Base-by-base conservation (phyloP, 2,797 vertebrate species). In the Cephalopachus bancanus region DNA sequence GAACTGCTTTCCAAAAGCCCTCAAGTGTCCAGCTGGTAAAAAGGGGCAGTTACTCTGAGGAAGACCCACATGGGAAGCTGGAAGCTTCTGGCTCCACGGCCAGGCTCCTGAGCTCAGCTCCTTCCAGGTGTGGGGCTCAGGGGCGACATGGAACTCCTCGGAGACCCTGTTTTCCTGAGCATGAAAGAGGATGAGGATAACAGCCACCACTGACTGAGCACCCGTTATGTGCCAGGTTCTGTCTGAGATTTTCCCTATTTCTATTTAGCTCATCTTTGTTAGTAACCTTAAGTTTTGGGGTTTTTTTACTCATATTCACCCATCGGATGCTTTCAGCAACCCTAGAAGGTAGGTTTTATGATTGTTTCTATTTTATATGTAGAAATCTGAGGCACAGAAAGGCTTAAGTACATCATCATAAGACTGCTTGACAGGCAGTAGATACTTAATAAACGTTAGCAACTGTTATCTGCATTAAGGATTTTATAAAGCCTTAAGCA, bases 401-500 rank as follows among this genome's bases (percentile, higher is more conserved):
- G 44, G 15, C 86, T 83, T 71, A 85, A 75, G 55, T 51, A 44
- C 17, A 26, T 83, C 72, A 26, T 75, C n/a, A 8, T 60, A 84
- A 89, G 64, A 91, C 11, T 88, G 55, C 9, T 60, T 51, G 44
- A 37, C 67, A 65, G 20, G 10, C 28, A 71, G 3, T 15, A 84
- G 85, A 33, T 91, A 67, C 7, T 89, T 74, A 80, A 33, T 78
- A 65, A 86, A 86, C 17, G 8, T 24, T 62, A 75, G 11, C 7
- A 67, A 71, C 10, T 65, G 33, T 80, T 79, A 78, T 11, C 51
- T 28, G 49, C 44, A 64, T 83, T 53, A 64, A 78, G 64, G 37
- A 93, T 49, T 85, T 80, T 59, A 71, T 62, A 57, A 84, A 85
- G 37, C 59, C 74, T 87, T 93, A 83, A 83, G 59, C 30, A 80